Percentiles rank a stretch among this genome's conserved stretches.
These are phyloP conservation scores for Thereva nobilitata DNA, from an alignment of 2,888 invertebrate genomes.

Conservation along the genomic window DNA sequence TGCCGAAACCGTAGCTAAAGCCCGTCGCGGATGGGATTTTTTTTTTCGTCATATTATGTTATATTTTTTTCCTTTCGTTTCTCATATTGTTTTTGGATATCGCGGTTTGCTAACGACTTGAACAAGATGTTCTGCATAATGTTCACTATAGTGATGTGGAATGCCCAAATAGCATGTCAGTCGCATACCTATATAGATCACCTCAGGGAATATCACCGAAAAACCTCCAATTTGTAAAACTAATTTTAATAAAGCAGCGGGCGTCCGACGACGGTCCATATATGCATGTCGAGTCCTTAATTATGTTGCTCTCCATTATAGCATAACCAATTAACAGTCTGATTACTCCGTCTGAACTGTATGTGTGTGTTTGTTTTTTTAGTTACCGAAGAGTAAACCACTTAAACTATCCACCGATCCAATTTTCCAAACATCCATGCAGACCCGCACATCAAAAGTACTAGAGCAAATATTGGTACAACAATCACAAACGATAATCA, in stretches of 20 bases:
- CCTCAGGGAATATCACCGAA: not conserved
- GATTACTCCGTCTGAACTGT: too few relatives aligned
- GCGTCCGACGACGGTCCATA: not conserved
- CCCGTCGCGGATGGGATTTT: too few relatives aligned
- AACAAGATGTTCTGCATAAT: too few relatives aligned
- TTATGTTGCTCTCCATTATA: not conserved
- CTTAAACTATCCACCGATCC: conserved; percentile 1
- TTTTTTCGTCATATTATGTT: too few relatives aligned
- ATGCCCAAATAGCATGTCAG: not conserved
- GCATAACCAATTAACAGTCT: not conserved
- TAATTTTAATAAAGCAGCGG: conserved; percentile 16
- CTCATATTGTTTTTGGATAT: too few relatives aligned
- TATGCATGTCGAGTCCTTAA: not conserved
- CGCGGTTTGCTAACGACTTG: too few relatives aligned
- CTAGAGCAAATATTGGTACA: conserved; percentile 26
- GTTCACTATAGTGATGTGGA: not conserved
- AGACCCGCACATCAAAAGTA: conserved; percentile 16
- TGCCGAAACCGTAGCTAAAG: too few relatives aligned
- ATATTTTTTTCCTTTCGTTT: too few relatives aligned
- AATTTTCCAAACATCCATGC: conserved; percentile 5
- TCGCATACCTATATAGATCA: not conserved
- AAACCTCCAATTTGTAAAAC: not conserved
- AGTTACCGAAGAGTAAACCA: not conserved
- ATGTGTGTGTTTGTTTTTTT: not conserved
- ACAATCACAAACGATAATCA: conserved; percentile 38